Conservation (phyloP, 2,797 vertebrate genomes). For the Anguilla marmorata region DNA sequence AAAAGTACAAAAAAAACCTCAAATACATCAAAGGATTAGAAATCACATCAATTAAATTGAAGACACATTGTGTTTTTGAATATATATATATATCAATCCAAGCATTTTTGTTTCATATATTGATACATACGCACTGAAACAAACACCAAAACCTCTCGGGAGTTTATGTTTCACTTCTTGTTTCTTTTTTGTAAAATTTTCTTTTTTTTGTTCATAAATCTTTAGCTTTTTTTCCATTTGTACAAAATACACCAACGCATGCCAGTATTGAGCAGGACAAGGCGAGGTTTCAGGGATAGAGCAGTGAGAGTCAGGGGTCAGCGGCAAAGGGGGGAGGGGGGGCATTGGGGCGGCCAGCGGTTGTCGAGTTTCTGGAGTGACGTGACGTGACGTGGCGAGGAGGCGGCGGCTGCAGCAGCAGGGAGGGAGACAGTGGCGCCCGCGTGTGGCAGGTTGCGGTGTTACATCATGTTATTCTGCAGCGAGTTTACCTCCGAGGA, state of each 20-base stretch:
- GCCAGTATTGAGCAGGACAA: slow-evolving; percentile 75
- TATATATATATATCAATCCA: slow-evolving; percentile 66
- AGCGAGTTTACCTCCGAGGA: slow-evolving; percentile 82
- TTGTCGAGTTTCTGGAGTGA: slow-evolving; percentile 47
- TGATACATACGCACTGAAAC: slow-evolving; percentile 71
- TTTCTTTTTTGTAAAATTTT: slow-evolving; percentile 46
- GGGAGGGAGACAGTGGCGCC: slow-evolving; percentile 29
- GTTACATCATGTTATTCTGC: slow-evolving; percentile 90
- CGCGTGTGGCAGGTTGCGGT: slow-evolving; percentile 29
- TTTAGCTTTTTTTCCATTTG: slow-evolving; percentile 45
- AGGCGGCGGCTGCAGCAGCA: slow-evolving; percentile 23
- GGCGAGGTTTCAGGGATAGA: slow-evolving; percentile 43
- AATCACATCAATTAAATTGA: slow-evolving; percentile 80
- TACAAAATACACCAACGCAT: slow-evolving; percentile 91
- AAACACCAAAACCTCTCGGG: slow-evolving; percentile 68
- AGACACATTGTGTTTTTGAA: slow-evolving; percentile 67
- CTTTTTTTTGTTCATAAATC: slow-evolving; percentile 27
- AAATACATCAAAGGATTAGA: slow-evolving; percentile 83
- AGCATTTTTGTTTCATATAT: slow-evolving; percentile 69
- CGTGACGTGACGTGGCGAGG: slow-evolving; percentile 17
- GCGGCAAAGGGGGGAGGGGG: slow-evolving; percentile 38
- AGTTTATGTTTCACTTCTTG: slow-evolving; percentile 61
- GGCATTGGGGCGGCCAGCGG: slow-evolving; percentile 64
- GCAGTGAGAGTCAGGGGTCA: slow-evolving; percentile 16
- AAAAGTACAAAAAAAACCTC: slow-evolving; percentile 85